Evolutionary conservation across 2,888 invertebrate species (phyloP).

Genomic region (Cephus pulcher): DNA sequence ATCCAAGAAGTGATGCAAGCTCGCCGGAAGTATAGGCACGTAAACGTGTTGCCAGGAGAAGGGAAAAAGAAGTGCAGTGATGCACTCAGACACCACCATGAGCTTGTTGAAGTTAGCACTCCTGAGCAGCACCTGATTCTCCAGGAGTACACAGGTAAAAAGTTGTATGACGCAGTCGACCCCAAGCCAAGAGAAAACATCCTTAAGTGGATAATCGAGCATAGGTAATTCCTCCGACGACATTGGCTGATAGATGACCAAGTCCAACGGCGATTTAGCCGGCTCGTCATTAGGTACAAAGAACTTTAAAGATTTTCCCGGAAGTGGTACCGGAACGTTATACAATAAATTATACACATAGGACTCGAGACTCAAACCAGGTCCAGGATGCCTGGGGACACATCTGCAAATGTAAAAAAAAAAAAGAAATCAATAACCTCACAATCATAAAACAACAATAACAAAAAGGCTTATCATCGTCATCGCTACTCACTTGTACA

Average conservation of each 20-base stretch:
- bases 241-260: constrained; percentile 82
- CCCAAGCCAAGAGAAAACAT: constrained; percentile 89
- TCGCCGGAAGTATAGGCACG: constrained; percentile 96
- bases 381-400: constrained; percentile 81
- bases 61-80: constrained; percentile 90
- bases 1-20: constrained; percentile 95
- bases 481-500: constrained; percentile 77
- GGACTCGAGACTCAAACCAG: constrained; percentile 87
- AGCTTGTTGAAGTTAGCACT: constrained; percentile 95
- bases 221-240: constrained; percentile 89
- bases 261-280: constrained; percentile 62
- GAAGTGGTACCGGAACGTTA: constrained; percentile 90
- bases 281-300: constrained; percentile 63
- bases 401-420: constrained; percentile 69
- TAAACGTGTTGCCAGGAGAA: constrained; percentile 99
- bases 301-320: constrained; percentile 83
- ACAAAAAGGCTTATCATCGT: background rate
- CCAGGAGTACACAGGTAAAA: constrained; percentile 93
- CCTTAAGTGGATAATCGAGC: constrained; percentile 91
- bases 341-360: constrained; percentile 96
- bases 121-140: constrained; percentile 95
- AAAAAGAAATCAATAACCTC: background rate
- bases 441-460: constrained; percentile 7
- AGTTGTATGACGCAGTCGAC: constrained; percentile 93
- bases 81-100: constrained; percentile 96